These are phyloP conservation scores for Tychaedon coryphoeus DNA, from an alignment of 2,113 vertebrate species.

Conservation along the genomic window DNA sequence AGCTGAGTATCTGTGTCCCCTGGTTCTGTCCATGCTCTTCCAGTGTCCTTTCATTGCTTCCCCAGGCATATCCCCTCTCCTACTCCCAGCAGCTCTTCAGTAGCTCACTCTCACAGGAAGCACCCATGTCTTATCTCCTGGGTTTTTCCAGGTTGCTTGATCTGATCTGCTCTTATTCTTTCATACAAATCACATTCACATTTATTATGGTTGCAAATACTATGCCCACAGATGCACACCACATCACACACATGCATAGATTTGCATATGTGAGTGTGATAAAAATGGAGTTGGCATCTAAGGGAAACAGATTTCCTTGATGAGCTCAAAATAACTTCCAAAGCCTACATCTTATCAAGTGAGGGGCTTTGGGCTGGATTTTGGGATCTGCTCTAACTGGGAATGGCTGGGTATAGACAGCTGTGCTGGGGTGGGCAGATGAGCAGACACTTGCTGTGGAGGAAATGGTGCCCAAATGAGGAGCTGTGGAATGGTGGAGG, in stretches of 20 bases:
- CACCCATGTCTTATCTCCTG: not conserved
- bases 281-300: not conserved
- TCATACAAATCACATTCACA: not conserved
- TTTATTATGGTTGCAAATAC: not conserved
- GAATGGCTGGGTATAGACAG: not conserved
- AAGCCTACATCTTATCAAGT: not conserved
- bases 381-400: not conserved
- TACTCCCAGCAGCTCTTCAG: not conserved
- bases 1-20: not conserved
- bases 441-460: not conserved
- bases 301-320: slow-evolving; percentile 1
- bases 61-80: not conserved
- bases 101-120: not conserved
- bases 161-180: not conserved
- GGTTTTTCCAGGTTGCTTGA: not conserved
- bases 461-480: not conserved
- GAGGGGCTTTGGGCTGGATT: not conserved
- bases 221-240: not conserved
- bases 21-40: not conserved
- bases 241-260: not conserved
- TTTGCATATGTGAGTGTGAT: not conserved
- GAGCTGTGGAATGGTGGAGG: not conserved
- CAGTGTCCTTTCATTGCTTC: not conserved
- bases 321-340: not conserved
- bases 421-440: not conserved